These are phyloP conservation scores for Cebus imitator DNA, from an alignment of 2,113 vertebrate species.

Conservation along the genomic window DNA sequence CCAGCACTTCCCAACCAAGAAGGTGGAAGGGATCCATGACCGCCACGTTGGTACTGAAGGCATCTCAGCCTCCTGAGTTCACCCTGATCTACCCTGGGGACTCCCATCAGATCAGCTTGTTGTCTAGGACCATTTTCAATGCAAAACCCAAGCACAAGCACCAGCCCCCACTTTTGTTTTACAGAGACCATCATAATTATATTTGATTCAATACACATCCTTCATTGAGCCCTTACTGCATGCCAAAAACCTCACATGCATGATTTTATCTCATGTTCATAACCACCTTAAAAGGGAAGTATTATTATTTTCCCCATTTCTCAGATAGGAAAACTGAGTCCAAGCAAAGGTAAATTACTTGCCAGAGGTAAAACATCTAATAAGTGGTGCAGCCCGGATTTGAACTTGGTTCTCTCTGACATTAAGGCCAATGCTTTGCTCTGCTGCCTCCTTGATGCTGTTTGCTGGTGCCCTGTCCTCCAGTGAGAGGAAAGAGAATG, in stretches of 20 bases:
- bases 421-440: not conserved
- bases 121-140: not conserved
- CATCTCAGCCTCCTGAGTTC: not conserved
- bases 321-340: not conserved
- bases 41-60: not conserved
- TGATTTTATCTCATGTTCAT: not conserved
- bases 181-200: not conserved
- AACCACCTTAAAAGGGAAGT: not conserved
- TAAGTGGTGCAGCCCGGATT: not conserved
- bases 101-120: not conserved
- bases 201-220: too few species aligned
- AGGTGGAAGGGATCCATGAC: not conserved
- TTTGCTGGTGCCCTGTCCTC: not conserved
- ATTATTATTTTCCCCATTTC: not conserved
- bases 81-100: not conserved
- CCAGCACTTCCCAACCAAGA: not conserved
- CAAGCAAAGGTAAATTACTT: not conserved
- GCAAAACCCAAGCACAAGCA: not conserved
- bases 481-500: not conserved
- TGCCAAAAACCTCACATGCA: not conserved
- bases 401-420: not conserved
- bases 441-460: not conserved
- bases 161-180: not conserved
- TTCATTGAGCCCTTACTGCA: not conserved
- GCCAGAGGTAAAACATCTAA: not conserved